Base-by-base conservation (phyloP, 1,140 invertebrate species). In the Pomacea maculata region DNA sequence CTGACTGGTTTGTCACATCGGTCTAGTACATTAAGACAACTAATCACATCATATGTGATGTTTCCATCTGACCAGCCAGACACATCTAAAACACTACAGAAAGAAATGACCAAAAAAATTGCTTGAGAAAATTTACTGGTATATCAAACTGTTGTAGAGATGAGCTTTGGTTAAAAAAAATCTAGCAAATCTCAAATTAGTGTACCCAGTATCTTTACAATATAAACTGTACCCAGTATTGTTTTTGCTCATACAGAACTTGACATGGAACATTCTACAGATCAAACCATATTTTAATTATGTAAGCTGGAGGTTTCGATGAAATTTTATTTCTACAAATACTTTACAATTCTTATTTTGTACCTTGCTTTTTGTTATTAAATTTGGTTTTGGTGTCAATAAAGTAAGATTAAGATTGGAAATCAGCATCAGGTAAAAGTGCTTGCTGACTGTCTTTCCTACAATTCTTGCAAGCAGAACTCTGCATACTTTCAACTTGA, bases 11-110 rank as follows among this genome's bases (percentile, higher is more conserved):
- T 93, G 88, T 95, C 95, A 92, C 97, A 98, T 77, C 97, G 93
- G 91, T 99, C 97, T 80, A 99, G 91, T 10, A 99, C 92, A 91
- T 98, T 99, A 55, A 98, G 90, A 91, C 96, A 97, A 77, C 95
- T 94, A 77, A 98, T 95, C 68, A 97, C 93, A 87, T 97, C 94
- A 92, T 94, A 98, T 57, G 92, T 91, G 61, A 93, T 90, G 65
- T 75, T 82, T 65, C 86, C 86, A 79, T 88, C 80, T 55, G 84
- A 87, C 97, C 97, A 98, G 8, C 92, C 91, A 45, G 96, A 94
- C 1, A 95, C 93, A 80, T 96, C 95, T 29, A 97, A 90, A 9
- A 97, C 90, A 73, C 95, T 97, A 91, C 93, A 93, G 84, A 80
- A 75, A 80, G 70, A 17, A 34, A 71, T 7, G 45, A 67, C 8